Percentiles rank a stretch among this genome's conserved stretches.
These are phyloP conservation scores for Tachysurus vachellii DNA, from an alignment of 2,113 vertebrate genomes.

Conservation along the genomic window DNA sequence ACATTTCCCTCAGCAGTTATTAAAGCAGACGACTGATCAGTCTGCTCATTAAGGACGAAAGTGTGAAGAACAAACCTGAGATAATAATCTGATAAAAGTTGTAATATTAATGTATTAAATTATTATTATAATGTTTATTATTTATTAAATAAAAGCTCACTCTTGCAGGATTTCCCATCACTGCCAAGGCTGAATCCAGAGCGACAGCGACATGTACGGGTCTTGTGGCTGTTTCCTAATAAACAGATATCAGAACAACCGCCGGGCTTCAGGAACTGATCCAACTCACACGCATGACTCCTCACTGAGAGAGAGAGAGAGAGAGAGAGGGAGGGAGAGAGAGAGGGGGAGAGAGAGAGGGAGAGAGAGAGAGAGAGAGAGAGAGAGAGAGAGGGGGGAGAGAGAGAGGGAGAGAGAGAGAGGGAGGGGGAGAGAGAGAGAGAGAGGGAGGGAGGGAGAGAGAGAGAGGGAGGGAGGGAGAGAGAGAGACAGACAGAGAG, in stretches of 20 bases:
- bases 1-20: neutral
- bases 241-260: constrained; percentile 97
- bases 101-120: neutral
- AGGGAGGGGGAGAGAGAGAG: too few relatives aligned
- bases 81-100: neutral
- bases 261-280: constrained; percentile 88
- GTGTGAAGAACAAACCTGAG: neutral
- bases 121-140: neutral
- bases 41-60: neutral
- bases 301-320: constrained; percentile 72
- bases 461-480: too few relatives aligned
- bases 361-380: too few relatives aligned
- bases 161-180: constrained; percentile 96
- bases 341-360: too few relatives aligned
- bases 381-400: too few relatives aligned
- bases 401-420: too few relatives aligned
- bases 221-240: constrained; percentile 94
- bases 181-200: constrained; percentile 95
- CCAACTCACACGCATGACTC: constrained; percentile 90
- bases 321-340: neutral
- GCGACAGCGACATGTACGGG: constrained; percentile 90
- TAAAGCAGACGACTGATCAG: neutral
- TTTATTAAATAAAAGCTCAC: constrained; percentile 65
- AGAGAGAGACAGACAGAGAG: too few relatives aligned
- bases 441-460: too few relatives aligned